Base-by-base conservation (phyloP, 2,797 vertebrate genomes). In the Enteromius anoplus region DNA sequence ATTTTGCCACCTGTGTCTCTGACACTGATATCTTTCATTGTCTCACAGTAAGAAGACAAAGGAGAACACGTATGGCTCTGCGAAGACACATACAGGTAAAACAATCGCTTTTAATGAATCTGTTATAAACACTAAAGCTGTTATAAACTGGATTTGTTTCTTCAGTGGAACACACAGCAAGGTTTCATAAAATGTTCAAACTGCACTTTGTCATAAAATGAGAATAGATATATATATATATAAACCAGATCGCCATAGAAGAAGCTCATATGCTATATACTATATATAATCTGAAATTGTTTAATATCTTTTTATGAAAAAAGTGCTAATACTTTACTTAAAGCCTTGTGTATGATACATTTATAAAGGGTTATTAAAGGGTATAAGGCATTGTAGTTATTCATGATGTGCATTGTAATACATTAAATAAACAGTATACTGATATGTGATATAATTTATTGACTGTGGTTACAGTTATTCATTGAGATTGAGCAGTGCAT, bases 41-140 rank as follows among this genome's bases (percentile, higher is more conserved):
- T 83, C 83, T 77, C 0, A 0, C 87, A 96, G 96, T 91, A 94
- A 89, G 91, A 95, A 95, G 89, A 93, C 91, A 83, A 95, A 95
- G 88, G 94, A 93, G 86, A 91, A 91, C 87, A 82, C 89, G 0
- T 96, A 94, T 0, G 92, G 93, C 83, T 92, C 95, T 60, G 82
- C 93, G 11, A 93, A 94, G 60, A 88, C 89, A 68, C 92, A 95
- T 88, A 90, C 93, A 92, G 95, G 96, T 96, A 85, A 86, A 40
- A 78, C 40, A n/a, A 29, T 32, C 12, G 5, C 32, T 45, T 23
- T 14, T 47, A 45, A 32, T 40, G 29, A 37, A 64, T 21, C 53
- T 3, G 21, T 55, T 55, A 55, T 55, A 23, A 23, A 58, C 53
- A 10, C 21, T 21, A 58, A 58, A 64, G 60, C 60, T 32, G 14